Evolutionary conservation across 2,888 invertebrate genomes (phyloP), one percentile per base, ranked within the genome.

Genomic region (Phengaris alcon): DNA sequence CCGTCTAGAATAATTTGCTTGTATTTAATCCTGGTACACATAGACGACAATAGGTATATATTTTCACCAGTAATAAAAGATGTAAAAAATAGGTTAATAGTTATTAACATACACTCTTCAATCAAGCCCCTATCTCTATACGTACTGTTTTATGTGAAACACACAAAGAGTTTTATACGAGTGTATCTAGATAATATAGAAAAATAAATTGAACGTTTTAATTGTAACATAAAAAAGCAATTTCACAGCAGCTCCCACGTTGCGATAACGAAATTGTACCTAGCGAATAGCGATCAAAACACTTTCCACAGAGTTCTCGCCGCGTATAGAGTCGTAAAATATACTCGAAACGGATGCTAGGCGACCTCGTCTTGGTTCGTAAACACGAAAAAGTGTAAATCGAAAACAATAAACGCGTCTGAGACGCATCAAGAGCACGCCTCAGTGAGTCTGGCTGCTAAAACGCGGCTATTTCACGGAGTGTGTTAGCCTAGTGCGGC

Each of bases 401-500:
- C 83, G 86, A 88, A 90, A 88, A 89, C 88, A 88, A 90, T 90
- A 90, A 90, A 90, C 85, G 86, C 83, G 91, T 91, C 91, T 91
- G 86, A 85, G 84, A 81, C 82, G 84, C 77, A 81, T 82, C 77
- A 44, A 64, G 80, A 80, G 77, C 80, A 44, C 22, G 68, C 69
- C 75, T 48, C 80, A 79, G 78, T 85, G 80, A 86, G 86, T 84
- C 87, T 86, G 85, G 84, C 82, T 80, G 82, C 82, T 81, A 82
- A 79, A 80, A 83, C 78, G 77, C 82, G 79, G 76, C 83, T 80
- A 77, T 78, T 76, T 81, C 77, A 76, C 79, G 81, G 77, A 84
- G 84, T 77, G 77, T 77, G 79, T 79, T 82, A 80, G 81, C 54
- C 15, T 80, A 78, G 80, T 77, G 80, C 80, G 81, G 79, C 81